Evolutionary conservation across 2,113 vertebrate species (phyloP).

Genomic region (Hydropotes inermis): DNA sequence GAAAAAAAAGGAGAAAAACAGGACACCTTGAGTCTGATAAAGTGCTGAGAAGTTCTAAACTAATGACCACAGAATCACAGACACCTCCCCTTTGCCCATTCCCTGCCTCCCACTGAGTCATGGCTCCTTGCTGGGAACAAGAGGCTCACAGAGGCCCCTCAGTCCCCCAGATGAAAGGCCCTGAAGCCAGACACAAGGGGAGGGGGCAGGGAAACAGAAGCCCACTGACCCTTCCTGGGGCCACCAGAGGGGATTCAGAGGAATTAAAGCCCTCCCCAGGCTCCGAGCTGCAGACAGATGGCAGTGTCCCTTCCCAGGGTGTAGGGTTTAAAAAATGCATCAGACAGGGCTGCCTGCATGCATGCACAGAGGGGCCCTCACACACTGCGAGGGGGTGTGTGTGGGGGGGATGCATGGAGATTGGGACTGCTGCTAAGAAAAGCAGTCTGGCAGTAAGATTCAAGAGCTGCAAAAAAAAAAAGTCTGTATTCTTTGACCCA

Average conservation of each 20-base stretch:
- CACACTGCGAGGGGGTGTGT: not conserved
- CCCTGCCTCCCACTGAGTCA: not conserved
- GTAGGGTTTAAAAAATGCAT: not conserved
- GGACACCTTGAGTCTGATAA: not conserved
- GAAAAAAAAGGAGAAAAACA: not conserved
- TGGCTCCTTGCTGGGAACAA: not conserved
- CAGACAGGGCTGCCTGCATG: not conserved
- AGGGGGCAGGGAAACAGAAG: not conserved
- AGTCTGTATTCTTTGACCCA: not conserved
- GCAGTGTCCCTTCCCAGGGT: not conserved
- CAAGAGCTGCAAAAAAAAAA: not conserved
- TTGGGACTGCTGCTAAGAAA: not conserved
- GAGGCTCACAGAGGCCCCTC: not conserved
- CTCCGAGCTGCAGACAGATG: not conserved
- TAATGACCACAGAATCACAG: not conserved
- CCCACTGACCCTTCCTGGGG: not conserved
- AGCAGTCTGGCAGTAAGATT: not conserved
- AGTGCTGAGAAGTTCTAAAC: not conserved
- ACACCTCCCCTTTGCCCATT: not conserved
- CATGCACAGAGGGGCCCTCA: not conserved
- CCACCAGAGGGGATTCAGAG: not conserved
- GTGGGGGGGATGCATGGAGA: accelerated
- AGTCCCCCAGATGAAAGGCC: not conserved
- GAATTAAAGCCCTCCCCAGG: not conserved
- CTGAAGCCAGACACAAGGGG: not conserved